Conservation (phyloP, 2,113 vertebrate species). For the Cyphomyrus discorhynchus region DNA sequence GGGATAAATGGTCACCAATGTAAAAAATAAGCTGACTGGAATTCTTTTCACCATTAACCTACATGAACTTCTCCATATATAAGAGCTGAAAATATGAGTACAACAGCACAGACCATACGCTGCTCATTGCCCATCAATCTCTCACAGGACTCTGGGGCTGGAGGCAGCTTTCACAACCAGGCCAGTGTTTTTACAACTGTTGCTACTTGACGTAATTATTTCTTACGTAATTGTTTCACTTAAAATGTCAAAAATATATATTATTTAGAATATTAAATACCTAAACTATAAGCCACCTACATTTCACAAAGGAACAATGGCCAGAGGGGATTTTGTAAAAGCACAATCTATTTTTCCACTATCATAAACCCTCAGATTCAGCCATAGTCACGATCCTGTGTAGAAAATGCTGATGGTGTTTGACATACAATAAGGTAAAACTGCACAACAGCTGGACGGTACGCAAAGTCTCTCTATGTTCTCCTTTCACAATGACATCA, state of each 20-base stretch:
- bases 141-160: not conserved
- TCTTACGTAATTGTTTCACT: not conserved
- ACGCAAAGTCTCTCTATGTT: not conserved
- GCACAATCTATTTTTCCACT: not conserved
- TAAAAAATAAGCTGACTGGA: not conserved
- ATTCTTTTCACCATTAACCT: not conserved
- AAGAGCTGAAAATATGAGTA: not conserved
- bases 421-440: not conserved
- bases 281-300: not conserved
- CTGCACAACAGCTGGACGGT: not conserved
- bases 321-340: not conserved
- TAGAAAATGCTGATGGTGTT: not conserved
- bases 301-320: not conserved
- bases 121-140: not conserved
- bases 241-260: not conserved
- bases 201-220: conserved; percentile 8
- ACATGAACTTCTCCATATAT: not conserved
- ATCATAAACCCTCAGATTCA: not conserved
- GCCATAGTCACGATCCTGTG: not conserved
- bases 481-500: not conserved
- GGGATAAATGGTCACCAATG: not conserved
- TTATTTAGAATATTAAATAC: not conserved
- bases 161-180: conserved; percentile 9
- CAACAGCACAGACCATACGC: not conserved
- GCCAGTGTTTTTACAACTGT: conserved; percentile 7